These are phyloP conservation scores for Apocrypta bakeri DNA, from an alignment of 1,140 invertebrate species.

Conservation along the genomic window DNA sequence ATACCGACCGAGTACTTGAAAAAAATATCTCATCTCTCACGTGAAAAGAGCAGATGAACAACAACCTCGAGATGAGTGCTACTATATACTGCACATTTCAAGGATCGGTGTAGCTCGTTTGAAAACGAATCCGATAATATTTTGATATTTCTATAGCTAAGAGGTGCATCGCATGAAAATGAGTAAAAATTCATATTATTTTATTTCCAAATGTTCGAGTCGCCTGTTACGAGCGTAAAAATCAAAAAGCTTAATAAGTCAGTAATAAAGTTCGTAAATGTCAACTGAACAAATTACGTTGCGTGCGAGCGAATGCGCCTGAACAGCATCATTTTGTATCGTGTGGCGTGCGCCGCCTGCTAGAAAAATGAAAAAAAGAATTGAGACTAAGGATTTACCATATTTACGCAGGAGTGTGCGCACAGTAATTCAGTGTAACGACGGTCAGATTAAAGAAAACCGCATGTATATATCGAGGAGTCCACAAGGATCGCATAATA, in stretches of 20 bases:
- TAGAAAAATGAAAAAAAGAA: conserved; percentile 6
- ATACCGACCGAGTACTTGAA: neutral
- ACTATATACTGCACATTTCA: neutral
- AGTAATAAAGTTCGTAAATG: conserved; percentile 28
- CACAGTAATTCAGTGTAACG: conserved; percentile 6
- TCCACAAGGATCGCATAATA: conserved; percentile 25
- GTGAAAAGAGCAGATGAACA: conserved; percentile 4
- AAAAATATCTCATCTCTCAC: conserved; percentile 25
- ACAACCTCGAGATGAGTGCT: neutral
- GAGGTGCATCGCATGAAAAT: too few species aligned
- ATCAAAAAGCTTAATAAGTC: conserved; percentile 36
- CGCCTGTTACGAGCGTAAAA: neutral
- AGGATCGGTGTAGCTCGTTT: conserved; percentile 25
- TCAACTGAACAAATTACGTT: conserved; percentile 30
- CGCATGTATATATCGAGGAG: neutral
- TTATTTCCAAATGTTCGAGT: too few species aligned
- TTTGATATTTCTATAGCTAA: conserved; percentile 40
- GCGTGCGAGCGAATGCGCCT: conserved; percentile 24
- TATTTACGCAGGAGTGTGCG: conserved; percentile 3
- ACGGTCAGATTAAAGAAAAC: conserved; percentile 44
- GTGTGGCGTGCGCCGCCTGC: neutral
- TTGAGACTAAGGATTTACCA: conserved; percentile 7
- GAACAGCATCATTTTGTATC: conserved; percentile 13
- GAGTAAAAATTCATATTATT: too few species aligned
- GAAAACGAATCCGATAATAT: conserved; percentile 56